Percentiles rank a stretch among this genome's conserved stretches.
These are phyloP conservation scores for Zaprionus tsacasi DNA, from an alignment of 1,140 invertebrate genomes.

Conservation along the genomic window DNA sequence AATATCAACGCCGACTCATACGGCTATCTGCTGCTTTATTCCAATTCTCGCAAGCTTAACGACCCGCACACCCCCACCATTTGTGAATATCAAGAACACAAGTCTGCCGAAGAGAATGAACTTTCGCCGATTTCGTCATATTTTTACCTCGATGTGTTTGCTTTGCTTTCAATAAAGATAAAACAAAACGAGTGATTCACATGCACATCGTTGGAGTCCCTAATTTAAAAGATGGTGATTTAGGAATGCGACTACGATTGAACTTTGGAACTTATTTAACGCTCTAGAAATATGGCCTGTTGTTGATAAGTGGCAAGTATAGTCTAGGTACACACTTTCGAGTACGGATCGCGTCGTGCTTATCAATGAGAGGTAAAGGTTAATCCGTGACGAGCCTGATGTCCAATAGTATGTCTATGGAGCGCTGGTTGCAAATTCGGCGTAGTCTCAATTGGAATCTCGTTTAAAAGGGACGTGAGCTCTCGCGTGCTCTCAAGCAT, in stretches of 20 bases:
- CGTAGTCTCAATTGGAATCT: conserved; percentile 48
- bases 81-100: conserved; percentile 15
- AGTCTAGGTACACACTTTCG: conserved; percentile 48
- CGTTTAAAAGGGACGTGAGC: conserved; percentile 44
- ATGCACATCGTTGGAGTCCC: conserved; percentile 51
- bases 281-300: conserved; percentile 56
- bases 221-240: conserved; percentile 32
- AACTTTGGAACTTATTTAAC: conserved; percentile 60
- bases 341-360: conserved; percentile 38
- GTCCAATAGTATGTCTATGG: conserved; percentile 30
- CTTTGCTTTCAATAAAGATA: conserved; percentile 22
- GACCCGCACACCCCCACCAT: conserved; percentile 39
- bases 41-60: conserved; percentile 16
- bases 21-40: conserved; percentile 13
- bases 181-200: conserved; percentile 58
- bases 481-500: conserved; percentile 6
- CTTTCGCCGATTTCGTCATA: conserved; percentile 60
- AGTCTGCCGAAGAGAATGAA: conserved; percentile 35
- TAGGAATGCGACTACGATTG: conserved; percentile 31
- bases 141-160: neutral
- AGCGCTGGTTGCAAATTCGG: conserved; percentile 40
- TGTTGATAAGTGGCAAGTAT: conserved; percentile 57
- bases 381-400: conserved; percentile 49
- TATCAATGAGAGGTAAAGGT: conserved; percentile 62
- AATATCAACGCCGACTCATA: conserved; percentile 10